These are phyloP conservation scores for Eulemur albifrons DNA, from an alignment of 2,797 vertebrate species.

Conservation along the genomic window DNA sequence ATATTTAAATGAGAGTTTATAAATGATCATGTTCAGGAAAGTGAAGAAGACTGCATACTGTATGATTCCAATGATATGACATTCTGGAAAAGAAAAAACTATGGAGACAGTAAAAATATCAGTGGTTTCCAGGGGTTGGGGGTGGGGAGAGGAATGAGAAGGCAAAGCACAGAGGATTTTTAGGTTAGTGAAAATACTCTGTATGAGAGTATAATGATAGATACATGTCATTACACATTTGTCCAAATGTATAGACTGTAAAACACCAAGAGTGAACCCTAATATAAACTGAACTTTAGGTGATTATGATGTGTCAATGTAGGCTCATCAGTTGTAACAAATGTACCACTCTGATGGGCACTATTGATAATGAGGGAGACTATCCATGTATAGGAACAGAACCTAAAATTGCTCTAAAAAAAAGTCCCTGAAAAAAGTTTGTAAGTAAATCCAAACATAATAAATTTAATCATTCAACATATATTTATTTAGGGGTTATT, in stretches of 20 bases:
- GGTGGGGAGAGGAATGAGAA: not conserved
- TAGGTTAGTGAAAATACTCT: not conserved
- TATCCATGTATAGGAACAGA: not conserved
- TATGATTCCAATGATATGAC: not conserved
- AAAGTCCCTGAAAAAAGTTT: not conserved
- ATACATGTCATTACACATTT: not conserved
- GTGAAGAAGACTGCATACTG: not conserved
- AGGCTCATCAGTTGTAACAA: not conserved
- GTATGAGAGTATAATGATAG: not conserved
- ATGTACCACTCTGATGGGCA: not conserved
- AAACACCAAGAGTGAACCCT: not conserved
- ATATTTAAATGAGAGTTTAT: not conserved
- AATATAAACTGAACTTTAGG: not conserved
- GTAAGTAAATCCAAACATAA: conserved; percentile 13
- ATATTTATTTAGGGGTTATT: not conserved
- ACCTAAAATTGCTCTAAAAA: not conserved
- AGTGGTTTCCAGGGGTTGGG: not conserved
- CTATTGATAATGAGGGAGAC: not conserved
- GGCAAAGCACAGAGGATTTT: not conserved
- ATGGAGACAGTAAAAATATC: not conserved
- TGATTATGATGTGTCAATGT: not conserved
- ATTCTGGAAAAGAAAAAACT: not conserved
- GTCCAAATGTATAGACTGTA: not conserved
- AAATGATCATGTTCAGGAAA: not conserved
- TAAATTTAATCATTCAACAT: not conserved